Evolutionary conservation across 2,888 invertebrate species (phyloP), one percentile per base, ranked within the genome.

Genomic region (Drosophila heteroneura): DNA sequence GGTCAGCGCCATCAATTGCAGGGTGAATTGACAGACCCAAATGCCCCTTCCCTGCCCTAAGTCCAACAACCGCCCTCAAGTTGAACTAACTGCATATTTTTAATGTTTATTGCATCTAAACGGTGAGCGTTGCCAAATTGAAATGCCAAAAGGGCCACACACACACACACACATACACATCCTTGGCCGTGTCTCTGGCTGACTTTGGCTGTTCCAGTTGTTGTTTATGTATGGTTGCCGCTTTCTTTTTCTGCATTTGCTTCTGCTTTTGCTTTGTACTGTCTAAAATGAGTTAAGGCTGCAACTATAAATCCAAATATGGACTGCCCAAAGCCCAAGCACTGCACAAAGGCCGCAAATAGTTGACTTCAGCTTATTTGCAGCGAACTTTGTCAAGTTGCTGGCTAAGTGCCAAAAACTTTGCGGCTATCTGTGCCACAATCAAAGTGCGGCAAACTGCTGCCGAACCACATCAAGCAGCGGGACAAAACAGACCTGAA

Each of bases 81-180:
- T 66, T 58, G 56, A 70, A 67, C 81, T 74, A 60, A 70, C 70
- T 88, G 85, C 85, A 89, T 84, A 89, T 89, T 86, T 85, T 79
- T 79, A 71, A 84, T 89, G 84, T 89, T 85, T 89, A 89, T 85
- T 79, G 83, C 84, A 66, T 53, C 65, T 68, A 83, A 83, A 74
- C 79, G 77, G 57, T 62, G 51, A 54, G 69, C 61, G 58, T 63
- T 76, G 76, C 83, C 83, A 82, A 82, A 82, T 83, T 81, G 82
- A 82, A 83, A 82, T 79, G 81, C 72, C 79, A 72, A 74, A 76
- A 69, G 66, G 68, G 78, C 63, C 56, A 22, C 3, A 37, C 56
- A 52, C 59, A 26, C 5, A 30, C 35, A 35, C 16, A 35, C 16
- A 35, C 2, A 14, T 3, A 57, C 57, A 70, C 49, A 76, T 82